Conservation (phyloP, 1,140 invertebrate species). For the Dendroctonus ponderosae region DNA sequence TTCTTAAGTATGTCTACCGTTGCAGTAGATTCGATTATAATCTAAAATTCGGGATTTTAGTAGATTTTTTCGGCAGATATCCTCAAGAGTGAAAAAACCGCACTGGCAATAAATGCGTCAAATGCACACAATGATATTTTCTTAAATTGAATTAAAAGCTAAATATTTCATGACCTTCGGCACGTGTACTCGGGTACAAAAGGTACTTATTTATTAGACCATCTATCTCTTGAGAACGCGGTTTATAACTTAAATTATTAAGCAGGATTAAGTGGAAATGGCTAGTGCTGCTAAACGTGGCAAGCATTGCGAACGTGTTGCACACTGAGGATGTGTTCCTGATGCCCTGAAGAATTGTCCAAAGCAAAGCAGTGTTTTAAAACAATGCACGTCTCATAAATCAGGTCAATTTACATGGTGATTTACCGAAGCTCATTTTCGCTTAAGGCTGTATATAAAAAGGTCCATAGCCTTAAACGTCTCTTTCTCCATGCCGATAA, state of each 20-base stretch:
- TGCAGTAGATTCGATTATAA: too few relatives aligned
- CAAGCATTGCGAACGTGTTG: constrained; percentile 20
- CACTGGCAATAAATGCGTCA: too few relatives aligned
- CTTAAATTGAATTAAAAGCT: too few relatives aligned
- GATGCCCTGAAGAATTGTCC: neutral
- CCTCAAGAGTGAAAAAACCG: too few relatives aligned
- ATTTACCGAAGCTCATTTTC: neutral
- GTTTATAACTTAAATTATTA: constrained; percentile 18
- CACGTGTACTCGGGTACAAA: too few relatives aligned
- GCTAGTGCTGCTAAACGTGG: constrained; percentile 15
- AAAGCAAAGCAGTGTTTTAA: constrained; percentile 3
- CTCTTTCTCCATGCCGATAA: constrained; percentile 13
- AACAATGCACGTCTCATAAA: neutral
- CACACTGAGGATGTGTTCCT: constrained; percentile 13
- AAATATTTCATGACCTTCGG: too few relatives aligned
- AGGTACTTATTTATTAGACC: too few relatives aligned
- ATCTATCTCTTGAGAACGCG: neutral
- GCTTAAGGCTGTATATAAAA: constrained; percentile 11
- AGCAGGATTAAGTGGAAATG: constrained; percentile 29
- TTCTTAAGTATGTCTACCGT: too few relatives aligned
- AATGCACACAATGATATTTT: too few relatives aligned
- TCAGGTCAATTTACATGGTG: neutral
- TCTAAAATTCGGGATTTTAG: too few relatives aligned
- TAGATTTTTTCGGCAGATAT: too few relatives aligned
- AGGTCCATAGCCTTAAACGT: constrained; percentile 2